Evolutionary conservation across 23 tunicate species (phyloP).

Genomic region (Oikopleura vanhoeffeni): DNA sequence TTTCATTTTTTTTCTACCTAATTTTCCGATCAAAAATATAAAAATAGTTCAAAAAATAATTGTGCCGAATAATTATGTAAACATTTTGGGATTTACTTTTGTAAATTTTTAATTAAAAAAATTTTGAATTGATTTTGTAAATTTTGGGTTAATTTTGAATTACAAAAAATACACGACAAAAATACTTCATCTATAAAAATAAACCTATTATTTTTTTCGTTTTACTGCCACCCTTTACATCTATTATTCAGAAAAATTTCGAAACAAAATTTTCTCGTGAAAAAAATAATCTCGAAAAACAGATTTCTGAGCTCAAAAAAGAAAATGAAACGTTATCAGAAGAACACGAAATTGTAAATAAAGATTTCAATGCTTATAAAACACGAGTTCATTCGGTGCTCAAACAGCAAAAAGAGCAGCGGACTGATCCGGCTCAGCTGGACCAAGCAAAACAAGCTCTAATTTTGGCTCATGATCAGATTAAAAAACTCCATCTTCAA

Average conservation of each 20-base stretch:
- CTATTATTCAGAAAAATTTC: not conserved
- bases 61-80: too few relatives aligned
- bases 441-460: not conserved
- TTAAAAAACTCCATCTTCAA: not conserved
- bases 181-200: not conserved
- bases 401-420: not conserved
- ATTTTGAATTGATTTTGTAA: too few relatives aligned
- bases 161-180: too few relatives aligned
- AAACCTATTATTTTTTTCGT: not conserved
- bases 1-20: too few relatives aligned
- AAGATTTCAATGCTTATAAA: not conserved
- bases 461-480: not conserved
- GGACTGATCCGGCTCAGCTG: not conserved
- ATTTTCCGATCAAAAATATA: too few relatives aligned
- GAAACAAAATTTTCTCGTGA: not conserved
- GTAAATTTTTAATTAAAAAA: not conserved
- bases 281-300: not conserved
- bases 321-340: not conserved
- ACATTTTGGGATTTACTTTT: not conserved
- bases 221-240: not conserved
- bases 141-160: too few relatives aligned
- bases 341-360: not conserved
- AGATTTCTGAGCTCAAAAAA: not conserved
- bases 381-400: not conserved
- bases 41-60: too few relatives aligned